phyloP scores from a whole-genome alignment of 2,888 invertebrate species.

The Steinernema hermaphroditum region DNA sequence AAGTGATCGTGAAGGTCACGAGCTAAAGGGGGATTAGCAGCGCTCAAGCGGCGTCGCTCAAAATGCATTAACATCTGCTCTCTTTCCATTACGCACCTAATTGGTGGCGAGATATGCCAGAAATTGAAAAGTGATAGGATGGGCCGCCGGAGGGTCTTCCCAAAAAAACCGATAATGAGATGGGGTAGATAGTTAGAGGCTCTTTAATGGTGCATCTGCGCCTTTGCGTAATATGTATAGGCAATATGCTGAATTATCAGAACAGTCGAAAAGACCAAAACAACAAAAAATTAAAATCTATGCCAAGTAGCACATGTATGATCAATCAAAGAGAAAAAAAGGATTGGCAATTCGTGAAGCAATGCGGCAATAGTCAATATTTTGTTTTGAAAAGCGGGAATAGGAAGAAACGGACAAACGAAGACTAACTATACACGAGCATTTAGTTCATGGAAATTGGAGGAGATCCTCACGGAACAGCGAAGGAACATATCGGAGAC shows the following conservation, averaged over 20 bases:
- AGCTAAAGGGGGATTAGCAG: constrained; percentile 22
- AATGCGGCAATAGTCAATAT: no score
- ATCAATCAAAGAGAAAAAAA: no score
- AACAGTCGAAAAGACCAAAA: no score
- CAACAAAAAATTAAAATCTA: no score
- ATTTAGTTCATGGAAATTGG: constrained; percentile 55
- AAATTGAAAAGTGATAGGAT: constrained; percentile 15
- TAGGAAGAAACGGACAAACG: no score
- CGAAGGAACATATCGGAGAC: constrained; percentile 45
- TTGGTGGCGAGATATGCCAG: not conserved
- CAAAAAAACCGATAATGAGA: no score
- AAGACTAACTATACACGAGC: no score
- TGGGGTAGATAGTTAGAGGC: not conserved
- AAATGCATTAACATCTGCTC: constrained; percentile 31
- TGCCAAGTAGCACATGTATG: no score
- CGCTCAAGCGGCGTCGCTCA: constrained; percentile 26
- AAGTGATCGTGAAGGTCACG: constrained; percentile 29
- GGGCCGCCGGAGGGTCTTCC: not conserved
- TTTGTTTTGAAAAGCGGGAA: no score
- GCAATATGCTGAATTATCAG: no score
- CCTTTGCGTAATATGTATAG: not conserved
- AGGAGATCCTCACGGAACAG: constrained; percentile 48
- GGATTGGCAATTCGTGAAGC: no score
- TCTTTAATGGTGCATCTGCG: not conserved
- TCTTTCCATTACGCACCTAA: constrained; percentile 32